A percentile compares a stretch with the other conserved stretches of the same genome.
These are phyloP conservation scores for Hydractinia echinata DNA, from an alignment of 30 jellyfish, hydroid and myxozoan genomes.

Conservation along the genomic window DNA sequence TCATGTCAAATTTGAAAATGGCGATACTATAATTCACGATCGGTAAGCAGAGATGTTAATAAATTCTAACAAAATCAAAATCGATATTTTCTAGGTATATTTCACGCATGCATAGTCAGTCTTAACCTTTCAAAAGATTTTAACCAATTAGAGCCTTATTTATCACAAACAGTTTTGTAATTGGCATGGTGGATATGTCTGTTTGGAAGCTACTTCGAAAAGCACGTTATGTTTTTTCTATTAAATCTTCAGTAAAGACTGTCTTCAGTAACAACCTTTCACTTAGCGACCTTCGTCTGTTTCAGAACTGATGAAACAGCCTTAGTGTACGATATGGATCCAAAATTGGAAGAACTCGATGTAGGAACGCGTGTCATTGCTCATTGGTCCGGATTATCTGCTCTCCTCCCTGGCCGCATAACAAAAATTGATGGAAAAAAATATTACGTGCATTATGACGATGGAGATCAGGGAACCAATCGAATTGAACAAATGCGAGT, in stretches of 20 bases:
- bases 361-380: slow-evolving; percentile 95
- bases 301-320: slow-evolving; percentile 59
- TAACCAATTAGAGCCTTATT: too few species aligned
- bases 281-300: too few species aligned
- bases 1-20: slow-evolving; percentile 83
- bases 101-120: background rate
- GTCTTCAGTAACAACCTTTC: too few species aligned
- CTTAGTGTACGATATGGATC: slow-evolving; percentile 92
- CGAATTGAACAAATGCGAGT: slow-evolving; percentile 81
- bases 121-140: background rate
- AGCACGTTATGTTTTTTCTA: too few species aligned
- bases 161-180: too few species aligned
- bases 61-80: background rate
- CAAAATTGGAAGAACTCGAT: slow-evolving; percentile 72
- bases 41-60: slow-evolving; percentile 38
- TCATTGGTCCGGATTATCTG: slow-evolving; percentile 94
- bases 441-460: slow-evolving; percentile 82
- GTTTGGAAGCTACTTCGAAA: too few species aligned
- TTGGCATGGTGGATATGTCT: too few species aligned
- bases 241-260: too few species aligned
- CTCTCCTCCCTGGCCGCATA: slow-evolving; percentile 79
- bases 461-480: slow-evolving; percentile 82
- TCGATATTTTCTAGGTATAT: background rate
- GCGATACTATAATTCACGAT: slow-evolving; percentile 89
- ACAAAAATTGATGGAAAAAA: slow-evolving; percentile 73